Evolutionary conservation across 2,113 vertebrate species (phyloP).

Genomic region (Excalfactoria chinensis): DNA sequence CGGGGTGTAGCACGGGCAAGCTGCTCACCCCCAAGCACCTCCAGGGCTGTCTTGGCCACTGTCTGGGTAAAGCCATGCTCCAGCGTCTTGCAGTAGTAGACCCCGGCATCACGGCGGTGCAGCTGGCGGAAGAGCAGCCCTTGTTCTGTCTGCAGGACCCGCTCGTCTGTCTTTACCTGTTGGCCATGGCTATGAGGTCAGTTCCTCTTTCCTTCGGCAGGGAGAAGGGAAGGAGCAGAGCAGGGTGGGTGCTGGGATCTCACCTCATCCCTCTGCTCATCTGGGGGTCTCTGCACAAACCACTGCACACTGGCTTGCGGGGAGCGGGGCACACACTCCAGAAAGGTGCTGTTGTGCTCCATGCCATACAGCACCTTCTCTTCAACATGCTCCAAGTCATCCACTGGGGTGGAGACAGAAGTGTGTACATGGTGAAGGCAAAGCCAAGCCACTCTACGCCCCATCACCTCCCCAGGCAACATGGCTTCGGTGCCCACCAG

Average conservation of each 20-base stretch:
- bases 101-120: slow-evolving; percentile 81
- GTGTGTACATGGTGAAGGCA: not conserved
- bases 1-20: slow-evolving; percentile 79
- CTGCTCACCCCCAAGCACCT: slow-evolving; percentile 84
- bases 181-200: rapidly evolving
- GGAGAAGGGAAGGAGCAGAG: not conserved
- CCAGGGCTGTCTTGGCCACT: slow-evolving; percentile 80
- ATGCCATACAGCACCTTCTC: slow-evolving; percentile 86
- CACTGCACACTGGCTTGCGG: slow-evolving; percentile 89
- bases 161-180: slow-evolving; percentile 92
- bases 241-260: not conserved
- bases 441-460: not conserved
- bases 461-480: not conserved
- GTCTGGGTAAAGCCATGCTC: slow-evolving; percentile 91
- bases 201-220: not conserved
- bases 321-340: slow-evolving; percentile 91
- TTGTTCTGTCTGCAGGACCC: slow-evolving; percentile 84
- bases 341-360: slow-evolving; percentile 93
- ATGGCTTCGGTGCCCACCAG: not conserved
- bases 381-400: slow-evolving; percentile 77
- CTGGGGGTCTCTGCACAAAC: slow-evolving; percentile 83
- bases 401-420: slow-evolving; percentile 68
- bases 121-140: slow-evolving; percentile 90
- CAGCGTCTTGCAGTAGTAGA: slow-evolving; percentile 87
- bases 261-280: slow-evolving; percentile 86